Evolutionary conservation across 1,140 invertebrate species (phyloP), one percentile per base, ranked within the genome.

Genomic region (Drosophila kikkawai): DNA sequence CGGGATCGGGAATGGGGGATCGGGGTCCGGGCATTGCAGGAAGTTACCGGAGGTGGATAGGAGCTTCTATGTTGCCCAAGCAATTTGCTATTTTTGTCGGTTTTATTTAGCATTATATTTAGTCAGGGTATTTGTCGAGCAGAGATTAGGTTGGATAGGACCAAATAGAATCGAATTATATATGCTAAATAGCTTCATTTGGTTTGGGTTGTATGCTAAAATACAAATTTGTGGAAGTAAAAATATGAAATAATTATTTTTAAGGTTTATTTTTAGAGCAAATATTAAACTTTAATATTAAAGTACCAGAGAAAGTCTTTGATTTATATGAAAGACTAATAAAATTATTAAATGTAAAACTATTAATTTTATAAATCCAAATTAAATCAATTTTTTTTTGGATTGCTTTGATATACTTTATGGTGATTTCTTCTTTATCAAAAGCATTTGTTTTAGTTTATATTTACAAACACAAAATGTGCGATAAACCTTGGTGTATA

Each of bases 91-190:
- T 53, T 63, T 75, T 63, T 44, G 50, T 37, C 42, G 45, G 13
- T 66, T 55, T 66, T 61, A 61, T 58, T 61, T 48, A 19, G 56
- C 65, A 66, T 78, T 60, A 63, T 55, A 71, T 59, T 56, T 34
- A 26, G 44, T 50, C 42, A 65, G 79, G 50, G 57, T 60, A 64
- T 82, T 55, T 42, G 55, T 12, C 4, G 45, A 65, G 51, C 39
- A 51, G 22, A 42, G 45, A 75, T 75, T 58, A 22, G 15, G 41
- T 34, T 12, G 41, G 15, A 7, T 7, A 41, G 34, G 29, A 36
- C 13, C 34, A 2, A 15, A 37, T n/a, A 19, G 4, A 39, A 7
- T 19, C 8, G 6, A 19, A 41, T n/a, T 34, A 4, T 26, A 32
- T 17, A n/a, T 32, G 53, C 53, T 39, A n/a, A 59, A 26, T 34